Conservation (phyloP, 2,888 invertebrate species). For the Leptinotarsa juncta region DNA sequence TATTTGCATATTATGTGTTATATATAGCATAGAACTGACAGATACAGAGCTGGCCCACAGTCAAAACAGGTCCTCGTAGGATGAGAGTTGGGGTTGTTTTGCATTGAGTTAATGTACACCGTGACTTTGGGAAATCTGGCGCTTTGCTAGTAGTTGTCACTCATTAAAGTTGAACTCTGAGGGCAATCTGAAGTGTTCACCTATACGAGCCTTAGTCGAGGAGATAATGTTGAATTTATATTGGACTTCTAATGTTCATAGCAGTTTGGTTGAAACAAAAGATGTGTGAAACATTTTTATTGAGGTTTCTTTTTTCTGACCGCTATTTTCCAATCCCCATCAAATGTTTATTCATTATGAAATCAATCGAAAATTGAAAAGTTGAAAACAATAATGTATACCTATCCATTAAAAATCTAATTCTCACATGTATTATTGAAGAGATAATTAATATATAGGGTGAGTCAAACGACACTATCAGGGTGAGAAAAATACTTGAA, state of each 20-base stretch:
- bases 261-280: neutral
- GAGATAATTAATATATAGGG: too few species aligned
- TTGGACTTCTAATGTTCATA: neutral
- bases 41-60: conserved; percentile 44
- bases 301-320: too few species aligned
- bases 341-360: too few species aligned
- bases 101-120: conserved; percentile 40
- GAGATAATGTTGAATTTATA: neutral
- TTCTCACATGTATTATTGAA: too few species aligned
- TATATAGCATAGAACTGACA: conserved; percentile 46
- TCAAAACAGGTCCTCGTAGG: conserved; percentile 43
- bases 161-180: conserved; percentile 24
- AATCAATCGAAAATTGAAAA: too few species aligned
- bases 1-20: conserved; percentile 48
- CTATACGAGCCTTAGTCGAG: conserved; percentile 3
- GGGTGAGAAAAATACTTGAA: too few species aligned
- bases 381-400: too few species aligned
- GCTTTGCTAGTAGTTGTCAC: conserved; percentile 28
- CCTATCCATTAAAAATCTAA: too few species aligned
- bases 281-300: too few species aligned
- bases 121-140: conserved; percentile 37
- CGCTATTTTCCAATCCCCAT: too few species aligned
- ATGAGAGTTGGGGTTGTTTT: conserved; percentile 37
- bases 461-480: too few species aligned
- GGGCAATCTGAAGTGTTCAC: conserved; percentile 10